These are phyloP conservation scores for Palythoa heliodiscus DNA, from an alignment of 92 coral and sea anemone genomes.

Conservation along the genomic window DNA sequence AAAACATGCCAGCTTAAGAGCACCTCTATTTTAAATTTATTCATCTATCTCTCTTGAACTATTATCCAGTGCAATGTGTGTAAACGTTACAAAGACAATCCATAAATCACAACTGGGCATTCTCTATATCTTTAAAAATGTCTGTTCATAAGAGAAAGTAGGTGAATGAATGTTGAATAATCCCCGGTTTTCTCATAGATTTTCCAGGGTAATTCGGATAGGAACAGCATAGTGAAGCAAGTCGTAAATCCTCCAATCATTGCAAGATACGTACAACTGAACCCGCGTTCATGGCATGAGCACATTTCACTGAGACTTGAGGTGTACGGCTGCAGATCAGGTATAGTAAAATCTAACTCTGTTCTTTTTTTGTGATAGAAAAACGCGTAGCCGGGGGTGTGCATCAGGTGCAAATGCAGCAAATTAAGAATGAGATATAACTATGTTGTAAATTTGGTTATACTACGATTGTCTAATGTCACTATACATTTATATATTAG, in stretches of 20 bases:
- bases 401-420: no score
- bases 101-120: no score
- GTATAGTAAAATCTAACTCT: background rate
- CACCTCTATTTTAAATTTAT: no score
- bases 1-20: no score
- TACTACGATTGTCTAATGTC: no score
- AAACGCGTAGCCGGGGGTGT: no score
- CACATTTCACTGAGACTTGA: conserved; percentile 34
- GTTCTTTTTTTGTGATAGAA: background rate
- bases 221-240: conserved; percentile 14
- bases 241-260: conserved; percentile 16
- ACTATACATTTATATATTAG: no score
- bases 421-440: no score
- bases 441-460: no score
- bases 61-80: no score
- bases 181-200: background rate
- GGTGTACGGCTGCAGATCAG: conserved; percentile 42
- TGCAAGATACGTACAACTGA: conserved; percentile 20
- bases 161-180: background rate
- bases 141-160: background rate
- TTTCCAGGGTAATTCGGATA: conserved; percentile 36
- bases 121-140: background rate
- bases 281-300: conserved; percentile 37
- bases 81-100: no score
- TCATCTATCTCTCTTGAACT: no score